phyloP scores from a whole-genome alignment of 2,797 vertebrate species.

The Helarctos malayanus region DNA sequence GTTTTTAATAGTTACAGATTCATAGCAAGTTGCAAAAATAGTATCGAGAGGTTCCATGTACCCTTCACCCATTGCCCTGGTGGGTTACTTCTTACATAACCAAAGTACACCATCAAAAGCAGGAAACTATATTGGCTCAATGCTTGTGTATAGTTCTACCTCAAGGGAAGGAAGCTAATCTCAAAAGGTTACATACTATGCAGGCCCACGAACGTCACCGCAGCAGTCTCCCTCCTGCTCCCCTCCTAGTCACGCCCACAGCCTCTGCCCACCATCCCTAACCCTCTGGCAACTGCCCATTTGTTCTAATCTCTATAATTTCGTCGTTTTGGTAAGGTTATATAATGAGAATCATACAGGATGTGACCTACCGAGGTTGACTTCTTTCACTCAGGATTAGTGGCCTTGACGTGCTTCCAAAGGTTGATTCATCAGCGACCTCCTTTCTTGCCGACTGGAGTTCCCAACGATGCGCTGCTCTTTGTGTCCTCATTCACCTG shows the following conservation, averaged over 20 bases:
- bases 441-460: neutral
- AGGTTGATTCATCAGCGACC: neutral
- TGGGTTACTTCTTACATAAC: too few relatives aligned
- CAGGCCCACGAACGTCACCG: neutral
- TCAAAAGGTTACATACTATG: neutral
- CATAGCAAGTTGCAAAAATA: neutral
- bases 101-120: neutral
- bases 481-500: too few relatives aligned
- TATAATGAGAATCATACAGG: neutral
- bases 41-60: neutral
- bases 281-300: neutral
- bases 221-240: neutral
- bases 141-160: too few relatives aligned
- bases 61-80: neutral
- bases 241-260: neutral
- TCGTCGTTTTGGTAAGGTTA: neutral
- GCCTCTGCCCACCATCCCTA: neutral
- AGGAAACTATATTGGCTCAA: neutral
- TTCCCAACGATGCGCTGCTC: accelerated
- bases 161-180: neutral
- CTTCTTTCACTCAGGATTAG: neutral
- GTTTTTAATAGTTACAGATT: neutral
- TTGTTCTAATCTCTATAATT: neutral
- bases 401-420: neutral
- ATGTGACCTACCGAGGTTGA: neutral